Evolutionary conservation across 2,113 vertebrate species (phyloP).

Genomic region (Prionailurus bengalensis): DNA sequence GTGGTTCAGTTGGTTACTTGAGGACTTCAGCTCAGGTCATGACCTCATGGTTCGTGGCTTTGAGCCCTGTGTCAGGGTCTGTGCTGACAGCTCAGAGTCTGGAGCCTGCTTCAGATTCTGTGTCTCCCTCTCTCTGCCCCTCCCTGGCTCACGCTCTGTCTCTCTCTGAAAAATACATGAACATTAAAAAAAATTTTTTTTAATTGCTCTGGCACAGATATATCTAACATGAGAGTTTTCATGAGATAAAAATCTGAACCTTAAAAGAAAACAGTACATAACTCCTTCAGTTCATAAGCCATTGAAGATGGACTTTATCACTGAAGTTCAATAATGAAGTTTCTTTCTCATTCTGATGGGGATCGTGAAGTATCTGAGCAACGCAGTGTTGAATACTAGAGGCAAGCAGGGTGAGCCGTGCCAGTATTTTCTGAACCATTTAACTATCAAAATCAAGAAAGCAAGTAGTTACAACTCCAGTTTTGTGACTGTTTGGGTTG

Average conservation of each 20-base stretch:
- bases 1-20: neutral
- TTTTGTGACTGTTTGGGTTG: neutral
- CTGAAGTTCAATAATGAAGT: neutral
- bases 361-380: neutral
- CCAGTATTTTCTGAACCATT: neutral
- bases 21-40: neutral
- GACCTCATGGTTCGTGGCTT: neutral
- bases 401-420: neutral
- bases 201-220: neutral
- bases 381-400: neutral
- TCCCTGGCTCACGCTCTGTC: neutral
- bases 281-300: neutral
- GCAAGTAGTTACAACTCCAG: neutral
- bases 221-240: neutral
- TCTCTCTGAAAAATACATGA: neutral
- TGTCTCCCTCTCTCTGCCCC: neutral
- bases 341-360: neutral
- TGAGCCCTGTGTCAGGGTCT: neutral
- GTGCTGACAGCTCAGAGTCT: too few relatives aligned
- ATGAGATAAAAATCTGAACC: constrained; percentile 2
- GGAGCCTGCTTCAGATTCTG: neutral
- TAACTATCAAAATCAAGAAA: neutral
- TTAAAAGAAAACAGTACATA: neutral
- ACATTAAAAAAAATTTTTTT: too few relatives aligned
- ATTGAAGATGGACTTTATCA: neutral